A percentile compares a stretch with the other conserved stretches of the same genome.
phyloP scores from a whole-genome alignment of 2,113 vertebrate genomes.

The Urocitellus parryii region DNA sequence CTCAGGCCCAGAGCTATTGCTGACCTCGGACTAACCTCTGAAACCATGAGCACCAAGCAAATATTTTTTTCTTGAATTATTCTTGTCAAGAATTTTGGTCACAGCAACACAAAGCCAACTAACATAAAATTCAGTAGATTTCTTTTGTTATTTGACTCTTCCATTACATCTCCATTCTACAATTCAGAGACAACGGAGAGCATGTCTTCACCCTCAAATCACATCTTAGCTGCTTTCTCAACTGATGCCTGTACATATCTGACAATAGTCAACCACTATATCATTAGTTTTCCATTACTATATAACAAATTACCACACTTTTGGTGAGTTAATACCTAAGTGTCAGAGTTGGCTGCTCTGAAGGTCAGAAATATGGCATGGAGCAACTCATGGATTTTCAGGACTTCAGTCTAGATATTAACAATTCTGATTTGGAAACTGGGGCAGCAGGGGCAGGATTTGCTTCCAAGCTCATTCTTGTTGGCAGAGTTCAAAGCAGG shows the following conservation, averaged over 20 bases:
- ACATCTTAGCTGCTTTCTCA: not conserved
- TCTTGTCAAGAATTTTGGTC: no score
- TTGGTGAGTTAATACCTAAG: not conserved
- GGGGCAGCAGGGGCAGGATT: rapidly evolving
- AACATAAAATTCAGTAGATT: not conserved
- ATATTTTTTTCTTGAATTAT: no score
- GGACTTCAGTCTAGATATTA: not conserved
- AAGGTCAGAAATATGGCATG: not conserved
- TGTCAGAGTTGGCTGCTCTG: not conserved
- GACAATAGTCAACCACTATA: not conserved
- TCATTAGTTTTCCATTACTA: not conserved
- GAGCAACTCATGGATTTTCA: not conserved
- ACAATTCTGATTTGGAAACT: not conserved
- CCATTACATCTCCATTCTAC: not conserved
- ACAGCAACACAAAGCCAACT: no score
- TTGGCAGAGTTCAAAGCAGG: not conserved
- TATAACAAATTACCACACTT: not conserved
- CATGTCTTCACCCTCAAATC: not conserved
- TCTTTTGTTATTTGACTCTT: not conserved
- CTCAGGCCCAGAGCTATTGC: no score
- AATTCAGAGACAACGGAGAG: not conserved
- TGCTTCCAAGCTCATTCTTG: not conserved
- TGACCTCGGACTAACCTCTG: no score
- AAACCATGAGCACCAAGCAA: no score
- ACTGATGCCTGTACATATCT: not conserved